Conservation (phyloP, 2,888 invertebrate genomes). For the Synanthedon myopaeformis region DNA sequence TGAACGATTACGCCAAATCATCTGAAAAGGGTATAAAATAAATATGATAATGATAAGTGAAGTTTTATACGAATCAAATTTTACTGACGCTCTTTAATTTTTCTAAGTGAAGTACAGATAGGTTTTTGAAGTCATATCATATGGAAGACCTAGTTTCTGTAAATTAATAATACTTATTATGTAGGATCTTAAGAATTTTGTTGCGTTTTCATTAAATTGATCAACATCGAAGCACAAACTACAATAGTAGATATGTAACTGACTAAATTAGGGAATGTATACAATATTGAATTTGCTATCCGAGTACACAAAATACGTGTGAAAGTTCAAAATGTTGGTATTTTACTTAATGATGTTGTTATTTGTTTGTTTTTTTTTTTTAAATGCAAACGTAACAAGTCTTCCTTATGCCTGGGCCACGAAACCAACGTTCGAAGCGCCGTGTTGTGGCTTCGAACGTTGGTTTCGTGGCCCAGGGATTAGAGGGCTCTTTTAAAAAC, state of each 20-base stretch:
- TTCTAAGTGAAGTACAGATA: conserved; percentile 51
- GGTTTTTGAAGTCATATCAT: conserved; percentile 57
- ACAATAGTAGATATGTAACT: not conserved
- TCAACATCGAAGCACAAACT: not conserved
- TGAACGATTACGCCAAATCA: conserved; percentile 60
- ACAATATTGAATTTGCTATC: too few relatives aligned
- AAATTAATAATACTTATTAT: conserved; percentile 38
- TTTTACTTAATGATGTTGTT: too few relatives aligned
- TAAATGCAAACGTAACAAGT: too few relatives aligned
- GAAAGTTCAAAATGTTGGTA: too few relatives aligned
- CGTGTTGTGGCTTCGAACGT: too few relatives aligned
- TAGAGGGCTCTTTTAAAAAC: not conserved
- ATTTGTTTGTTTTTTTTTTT: too few relatives aligned
- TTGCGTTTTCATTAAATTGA: conserved; percentile 16
- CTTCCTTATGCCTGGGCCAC: too few relatives aligned
- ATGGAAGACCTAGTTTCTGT: conserved; percentile 34
- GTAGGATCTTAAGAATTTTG: conserved; percentile 32
- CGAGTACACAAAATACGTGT: too few relatives aligned
- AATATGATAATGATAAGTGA: conserved; percentile 61
- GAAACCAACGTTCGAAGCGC: too few relatives aligned
- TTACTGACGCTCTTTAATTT: conserved; percentile 57
- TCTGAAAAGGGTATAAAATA: conserved; percentile 61
- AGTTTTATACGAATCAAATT: conserved; percentile 62
- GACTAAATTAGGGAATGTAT: too few relatives aligned
- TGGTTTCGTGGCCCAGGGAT: too few relatives aligned